Percentiles rank a stretch among this genome's conserved stretches.
phyloP scores from a whole-genome alignment of 2,797 vertebrate genomes.

The Odontamblyopus rebecca region DNA sequence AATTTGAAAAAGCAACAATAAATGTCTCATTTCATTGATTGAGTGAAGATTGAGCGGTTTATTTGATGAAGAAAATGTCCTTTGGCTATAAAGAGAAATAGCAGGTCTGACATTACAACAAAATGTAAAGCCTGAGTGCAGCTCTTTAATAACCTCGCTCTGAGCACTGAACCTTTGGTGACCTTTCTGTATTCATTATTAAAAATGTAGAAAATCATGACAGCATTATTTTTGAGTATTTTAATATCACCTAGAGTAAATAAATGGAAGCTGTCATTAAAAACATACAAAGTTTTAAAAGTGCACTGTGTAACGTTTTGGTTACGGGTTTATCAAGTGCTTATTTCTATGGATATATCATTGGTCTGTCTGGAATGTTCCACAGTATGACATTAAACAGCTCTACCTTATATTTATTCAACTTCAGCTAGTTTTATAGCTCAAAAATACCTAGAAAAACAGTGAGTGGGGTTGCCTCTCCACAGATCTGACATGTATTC shows the following conservation, averaged over 20 bases:
- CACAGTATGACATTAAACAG: too few relatives aligned
- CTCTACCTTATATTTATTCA: too few relatives aligned
- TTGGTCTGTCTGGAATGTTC: too few relatives aligned
- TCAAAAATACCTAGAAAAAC: too few relatives aligned
- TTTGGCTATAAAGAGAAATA: not conserved
- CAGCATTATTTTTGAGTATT: not conserved
- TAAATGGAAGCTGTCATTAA: not conserved
- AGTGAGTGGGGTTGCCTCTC: too few relatives aligned
- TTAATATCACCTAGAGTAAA: not conserved
- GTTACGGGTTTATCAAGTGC: too few relatives aligned
- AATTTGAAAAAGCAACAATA: not conserved
- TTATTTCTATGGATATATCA: too few relatives aligned
- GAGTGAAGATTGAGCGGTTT: not conserved
- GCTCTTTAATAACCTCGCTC: not conserved
- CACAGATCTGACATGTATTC: too few relatives aligned
- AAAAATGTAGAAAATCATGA: not conserved
- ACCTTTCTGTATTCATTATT: slow-evolving; percentile 26
- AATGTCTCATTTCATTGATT: not conserved
- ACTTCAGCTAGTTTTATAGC: too few relatives aligned
- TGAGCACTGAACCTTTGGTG: slow-evolving; percentile 10
- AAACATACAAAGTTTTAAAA: not conserved
- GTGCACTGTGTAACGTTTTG: too few relatives aligned
- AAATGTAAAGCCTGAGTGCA: not conserved
- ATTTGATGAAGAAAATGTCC: not conserved
- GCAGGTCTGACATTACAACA: not conserved